phyloP scores from a whole-genome alignment of 1,140 invertebrate species.

The Anastatus disparis region DNA sequence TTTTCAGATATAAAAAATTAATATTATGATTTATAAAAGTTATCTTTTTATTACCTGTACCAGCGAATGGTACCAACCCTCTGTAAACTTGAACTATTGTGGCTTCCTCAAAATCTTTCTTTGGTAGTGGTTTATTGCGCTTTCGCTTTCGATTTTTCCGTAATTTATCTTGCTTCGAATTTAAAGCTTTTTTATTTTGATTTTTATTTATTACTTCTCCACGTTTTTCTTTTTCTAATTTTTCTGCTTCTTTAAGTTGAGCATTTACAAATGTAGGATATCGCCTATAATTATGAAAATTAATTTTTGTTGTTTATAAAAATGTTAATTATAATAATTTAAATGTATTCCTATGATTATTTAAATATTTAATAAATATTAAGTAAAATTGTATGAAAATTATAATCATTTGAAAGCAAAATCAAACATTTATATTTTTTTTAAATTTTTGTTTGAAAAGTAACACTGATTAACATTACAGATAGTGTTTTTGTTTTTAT shows the following conservation, averaged over 20 bases:
- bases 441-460: no score
- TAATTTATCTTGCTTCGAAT: constrained; percentile 27
- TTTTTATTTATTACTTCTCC: constrained; percentile 73
- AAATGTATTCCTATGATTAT: no score
- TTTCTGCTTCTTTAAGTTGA: constrained; percentile 71
- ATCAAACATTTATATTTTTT: no score
- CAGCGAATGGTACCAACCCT: constrained; percentile 54
- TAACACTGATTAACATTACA: no score
- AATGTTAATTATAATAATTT: no score
- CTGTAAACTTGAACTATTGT: constrained; percentile 45
- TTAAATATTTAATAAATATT: no score
- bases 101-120: neutral
- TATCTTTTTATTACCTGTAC: constrained; percentile 48
- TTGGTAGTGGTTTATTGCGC: constrained; percentile 40
- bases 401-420: no score
- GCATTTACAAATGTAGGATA: constrained; percentile 80
- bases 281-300: constrained; percentile 53
- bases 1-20: no score
- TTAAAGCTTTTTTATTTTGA: constrained; percentile 51
- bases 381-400: no score
- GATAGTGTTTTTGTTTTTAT: no score
- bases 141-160: constrained; percentile 33
- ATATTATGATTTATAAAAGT: no score
- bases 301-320: neutral
- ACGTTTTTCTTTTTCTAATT: constrained; percentile 74